phyloP scores from a whole-genome alignment of 1,140 invertebrate genomes.

The Lordiphosa mommai region DNA sequence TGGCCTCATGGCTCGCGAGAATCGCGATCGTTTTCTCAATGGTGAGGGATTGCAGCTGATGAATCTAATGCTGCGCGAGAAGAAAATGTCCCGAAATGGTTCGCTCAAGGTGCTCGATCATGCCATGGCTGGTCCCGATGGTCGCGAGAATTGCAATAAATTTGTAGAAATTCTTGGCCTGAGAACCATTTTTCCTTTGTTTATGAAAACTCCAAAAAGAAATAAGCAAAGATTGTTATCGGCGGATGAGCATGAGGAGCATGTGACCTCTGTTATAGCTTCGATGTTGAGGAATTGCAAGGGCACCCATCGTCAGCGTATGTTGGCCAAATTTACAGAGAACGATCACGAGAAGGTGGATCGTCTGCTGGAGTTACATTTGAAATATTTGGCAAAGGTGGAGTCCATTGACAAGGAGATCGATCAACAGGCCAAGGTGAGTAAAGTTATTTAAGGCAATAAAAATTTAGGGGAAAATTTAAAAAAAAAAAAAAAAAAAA shows the following conservation, averaged over 20 bases:
- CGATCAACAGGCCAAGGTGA: slow-evolving; percentile 81
- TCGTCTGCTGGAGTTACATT: slow-evolving; percentile 96
- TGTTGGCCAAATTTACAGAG: slow-evolving; percentile 98
- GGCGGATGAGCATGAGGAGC: slow-evolving; percentile 96
- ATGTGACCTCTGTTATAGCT: slow-evolving; percentile 96
- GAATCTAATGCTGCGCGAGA: slow-evolving; percentile 97
- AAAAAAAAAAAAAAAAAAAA: no score
- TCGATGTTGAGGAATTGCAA: slow-evolving; percentile 96
- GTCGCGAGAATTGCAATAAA: slow-evolving; percentile 97
- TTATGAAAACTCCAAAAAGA: slow-evolving; percentile 98
- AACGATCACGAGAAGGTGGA: slow-evolving; percentile 99
- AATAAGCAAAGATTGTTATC: slow-evolving; percentile 91
- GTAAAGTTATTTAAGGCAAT: neutral
- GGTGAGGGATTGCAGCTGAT: slow-evolving; percentile 97
- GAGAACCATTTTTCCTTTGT: slow-evolving; percentile 97
- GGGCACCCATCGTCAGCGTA: slow-evolving; percentile 91
- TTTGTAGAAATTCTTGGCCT: slow-evolving; percentile 99
- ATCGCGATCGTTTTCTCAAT: slow-evolving; percentile 94
- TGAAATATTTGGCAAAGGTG: slow-evolving; percentile 98
- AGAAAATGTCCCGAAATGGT: slow-evolving; percentile 97
- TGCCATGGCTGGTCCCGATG: slow-evolving; percentile 95
- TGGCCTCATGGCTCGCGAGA: slow-evolving; percentile 91
- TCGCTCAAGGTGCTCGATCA: slow-evolving; percentile 98
- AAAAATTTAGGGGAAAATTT: no score
- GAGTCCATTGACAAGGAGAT: slow-evolving; percentile 91